Percentiles rank a stretch among this genome's conserved stretches.
Evolutionary conservation across 2,797 vertebrate species (phyloP).

Genomic region (Pteropus rufus): DNA sequence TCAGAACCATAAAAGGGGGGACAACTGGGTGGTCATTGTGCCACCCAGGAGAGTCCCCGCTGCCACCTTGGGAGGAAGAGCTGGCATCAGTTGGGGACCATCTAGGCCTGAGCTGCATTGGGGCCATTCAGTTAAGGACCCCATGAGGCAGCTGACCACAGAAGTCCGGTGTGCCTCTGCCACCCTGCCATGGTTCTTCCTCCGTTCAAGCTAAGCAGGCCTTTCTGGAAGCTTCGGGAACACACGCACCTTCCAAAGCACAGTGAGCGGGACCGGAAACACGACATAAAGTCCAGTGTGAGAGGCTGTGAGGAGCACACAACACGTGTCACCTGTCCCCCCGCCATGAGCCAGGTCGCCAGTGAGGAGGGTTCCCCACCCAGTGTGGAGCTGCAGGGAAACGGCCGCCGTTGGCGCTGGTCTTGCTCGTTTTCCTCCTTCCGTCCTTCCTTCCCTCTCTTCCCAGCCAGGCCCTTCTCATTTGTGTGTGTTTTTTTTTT

Average conservation of each 20-base stretch:
- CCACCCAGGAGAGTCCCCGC: neutral
- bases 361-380: neutral
- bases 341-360: neutral
- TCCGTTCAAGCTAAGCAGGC: conserved; percentile 12
- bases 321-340: conserved; percentile 47
- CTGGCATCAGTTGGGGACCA: neutral
- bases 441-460: conserved; percentile 43
- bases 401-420: conserved; percentile 66
- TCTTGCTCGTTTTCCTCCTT: conserved; percentile 54
- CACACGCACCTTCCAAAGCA: neutral
- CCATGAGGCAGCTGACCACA: accelerated
- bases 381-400: conserved; percentile 49
- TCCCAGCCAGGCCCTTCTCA: conserved; percentile 74
- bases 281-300: conserved; percentile 51
- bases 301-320: conserved; percentile 67
- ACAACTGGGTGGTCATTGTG: neutral
- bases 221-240: conserved; percentile 28
- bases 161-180: neutral
- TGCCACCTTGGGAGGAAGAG: neutral
- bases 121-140: neutral
- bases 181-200: conserved; percentile 12
- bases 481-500: neutral
- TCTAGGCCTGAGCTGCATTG: neutral
- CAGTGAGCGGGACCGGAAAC: conserved; percentile 57
- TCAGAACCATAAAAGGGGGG: neutral